Conservation (phyloP, 2,888 invertebrate species). For the Ormyrus nitidulus region DNA sequence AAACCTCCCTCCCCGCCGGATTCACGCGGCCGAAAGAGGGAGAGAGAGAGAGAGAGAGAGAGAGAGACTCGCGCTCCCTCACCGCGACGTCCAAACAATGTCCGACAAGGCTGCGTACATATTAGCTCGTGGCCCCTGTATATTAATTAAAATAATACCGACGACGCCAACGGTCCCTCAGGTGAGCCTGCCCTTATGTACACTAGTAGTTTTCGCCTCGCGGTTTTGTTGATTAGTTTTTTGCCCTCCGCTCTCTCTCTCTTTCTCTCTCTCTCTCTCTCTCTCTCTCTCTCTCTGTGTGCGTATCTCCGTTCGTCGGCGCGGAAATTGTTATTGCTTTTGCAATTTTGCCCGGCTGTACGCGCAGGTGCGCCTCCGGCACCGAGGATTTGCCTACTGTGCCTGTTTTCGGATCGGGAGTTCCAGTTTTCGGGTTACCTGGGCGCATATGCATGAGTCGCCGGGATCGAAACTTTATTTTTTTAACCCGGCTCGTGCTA, state of each 20-base stretch:
- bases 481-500: background rate
- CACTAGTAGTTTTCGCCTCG: background rate
- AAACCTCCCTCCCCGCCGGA: constrained; percentile 8
- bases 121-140: constrained; percentile 63
- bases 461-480: background rate
- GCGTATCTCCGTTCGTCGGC: background rate
- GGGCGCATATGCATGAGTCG: constrained; percentile 17
- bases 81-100: constrained; percentile 70
- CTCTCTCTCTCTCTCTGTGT: background rate
- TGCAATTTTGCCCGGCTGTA: background rate
- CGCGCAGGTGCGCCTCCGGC: no score
- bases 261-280: background rate
- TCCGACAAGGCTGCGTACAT: constrained; percentile 73
- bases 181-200: no score
- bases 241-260: background rate
- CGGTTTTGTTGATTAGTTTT: constrained; percentile 40
- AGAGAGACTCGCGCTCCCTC: constrained; percentile 14
- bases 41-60: background rate
- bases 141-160: constrained; percentile 52
- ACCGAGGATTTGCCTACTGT: no score
- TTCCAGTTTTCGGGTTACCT: background rate
- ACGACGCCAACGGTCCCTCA: background rate
- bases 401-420: no score
- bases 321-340: constrained; percentile 26
- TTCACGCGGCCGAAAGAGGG: constrained; percentile 17